Percentiles rank a stretch among this genome's conserved stretches.
Conservation (phyloP, 2,113 vertebrate genomes). For the Zonotrichia leucophrys region DNA sequence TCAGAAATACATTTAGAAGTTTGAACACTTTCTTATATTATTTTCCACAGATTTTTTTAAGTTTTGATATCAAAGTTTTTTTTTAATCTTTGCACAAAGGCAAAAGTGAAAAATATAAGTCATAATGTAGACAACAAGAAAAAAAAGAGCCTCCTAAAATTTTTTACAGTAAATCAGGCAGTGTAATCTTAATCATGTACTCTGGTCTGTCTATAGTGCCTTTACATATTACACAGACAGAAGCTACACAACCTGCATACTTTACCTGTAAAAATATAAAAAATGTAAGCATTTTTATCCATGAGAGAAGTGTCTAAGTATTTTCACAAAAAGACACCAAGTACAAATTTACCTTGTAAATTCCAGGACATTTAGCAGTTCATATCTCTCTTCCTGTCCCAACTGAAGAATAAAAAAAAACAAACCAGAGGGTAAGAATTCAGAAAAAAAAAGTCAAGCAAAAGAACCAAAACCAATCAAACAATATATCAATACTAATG, state of each 20-base stretch:
- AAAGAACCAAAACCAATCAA: neutral
- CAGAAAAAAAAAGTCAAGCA: neutral
- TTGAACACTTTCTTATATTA: neutral
- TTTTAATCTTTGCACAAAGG: neutral
- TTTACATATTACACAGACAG: neutral
- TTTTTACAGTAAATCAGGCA: neutral
- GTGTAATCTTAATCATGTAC: neutral
- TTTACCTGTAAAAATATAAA: neutral
- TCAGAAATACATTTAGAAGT: neutral
- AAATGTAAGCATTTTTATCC: neutral
- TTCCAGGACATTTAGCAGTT: slow-evolving; percentile 93
- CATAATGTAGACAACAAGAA: neutral
- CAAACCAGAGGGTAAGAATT: neutral
- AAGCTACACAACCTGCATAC: neutral
- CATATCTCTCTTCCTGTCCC: slow-evolving; percentile 89
- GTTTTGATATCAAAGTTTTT: neutral
- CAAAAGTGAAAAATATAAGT: neutral
- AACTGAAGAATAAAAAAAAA: slow-evolving; percentile 70
- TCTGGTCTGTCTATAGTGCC: neutral
- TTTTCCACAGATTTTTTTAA: neutral
- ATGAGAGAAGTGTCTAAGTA: neutral
- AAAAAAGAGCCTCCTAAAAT: neutral
- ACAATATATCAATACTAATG: neutral
- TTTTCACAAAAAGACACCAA: neutral
- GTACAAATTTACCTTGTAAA: slow-evolving; percentile 89